Evolutionary conservation across 2,888 invertebrate species (phyloP).

Genomic region (Podotricha telesiphe): DNA sequence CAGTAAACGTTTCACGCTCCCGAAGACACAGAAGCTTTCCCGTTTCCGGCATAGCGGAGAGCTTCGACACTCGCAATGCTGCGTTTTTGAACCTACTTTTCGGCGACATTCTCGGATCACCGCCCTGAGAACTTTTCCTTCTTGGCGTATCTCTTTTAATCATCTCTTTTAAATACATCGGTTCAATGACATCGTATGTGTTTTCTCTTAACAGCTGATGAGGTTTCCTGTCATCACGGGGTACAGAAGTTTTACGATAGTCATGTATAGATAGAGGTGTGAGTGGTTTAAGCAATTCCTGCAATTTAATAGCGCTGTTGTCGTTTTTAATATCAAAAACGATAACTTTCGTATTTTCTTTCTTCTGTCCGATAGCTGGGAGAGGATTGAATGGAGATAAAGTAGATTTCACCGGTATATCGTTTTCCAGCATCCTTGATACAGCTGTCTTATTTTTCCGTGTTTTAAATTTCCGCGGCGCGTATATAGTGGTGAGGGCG

Average conservation of each 20-base stretch:
- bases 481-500: constrained; percentile 77
- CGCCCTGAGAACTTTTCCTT: constrained; percentile 37
- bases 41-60: constrained; percentile 68
- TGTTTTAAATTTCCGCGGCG: constrained; percentile 70
- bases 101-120: constrained; percentile 60
- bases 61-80: constrained; percentile 69
- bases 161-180: constrained; percentile 64
- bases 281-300: constrained; percentile 71
- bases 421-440: constrained; percentile 73
- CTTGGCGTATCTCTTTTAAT: constrained; percentile 47
- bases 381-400: constrained; percentile 77
- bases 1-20: constrained; percentile 63
- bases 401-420: constrained; percentile 64
- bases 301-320: constrained; percentile 58
- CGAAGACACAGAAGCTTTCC: constrained; percentile 73
- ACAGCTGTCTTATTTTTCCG: constrained; percentile 72
- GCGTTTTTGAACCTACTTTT: constrained; percentile 75
- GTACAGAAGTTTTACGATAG: constrained; percentile 57
- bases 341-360: constrained; percentile 70
- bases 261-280: constrained; percentile 70
- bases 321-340: constrained; percentile 66
- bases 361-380: constrained; percentile 75
- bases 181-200: constrained; percentile 76
- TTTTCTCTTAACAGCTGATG: constrained; percentile 73
- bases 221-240: constrained; percentile 57